Percentiles rank a stretch among this genome's conserved stretches.
phyloP scores from a whole-genome alignment of 2,888 invertebrate species.

The Nomada flava region DNA sequence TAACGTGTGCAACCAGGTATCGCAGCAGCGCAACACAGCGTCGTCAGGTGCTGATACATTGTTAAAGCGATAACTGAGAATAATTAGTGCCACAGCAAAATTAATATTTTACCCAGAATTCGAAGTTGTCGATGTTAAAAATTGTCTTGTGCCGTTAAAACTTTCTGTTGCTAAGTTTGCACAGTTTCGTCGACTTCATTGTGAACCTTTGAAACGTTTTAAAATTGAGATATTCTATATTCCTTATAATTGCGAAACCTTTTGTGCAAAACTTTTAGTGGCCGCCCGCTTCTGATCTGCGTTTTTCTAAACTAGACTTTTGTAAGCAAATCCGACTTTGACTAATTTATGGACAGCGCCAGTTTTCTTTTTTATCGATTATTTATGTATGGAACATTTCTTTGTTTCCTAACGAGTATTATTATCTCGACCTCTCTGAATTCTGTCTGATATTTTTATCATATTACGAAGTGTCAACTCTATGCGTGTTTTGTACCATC shows the following conservation, averaged over 20 bases:
- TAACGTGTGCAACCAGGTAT: slow-evolving; percentile 42
- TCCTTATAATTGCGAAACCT: neutral
- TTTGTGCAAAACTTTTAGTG: neutral
- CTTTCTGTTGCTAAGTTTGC: neutral
- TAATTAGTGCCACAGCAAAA: slow-evolving; percentile 23
- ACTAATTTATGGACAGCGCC: neutral
- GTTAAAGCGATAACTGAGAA: neutral
- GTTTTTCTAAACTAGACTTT: neutral
- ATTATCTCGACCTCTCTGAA: neutral
- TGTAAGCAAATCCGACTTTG: neutral
- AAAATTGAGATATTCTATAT: neutral
- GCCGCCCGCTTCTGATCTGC: too few relatives aligned
- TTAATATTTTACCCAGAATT: neutral
- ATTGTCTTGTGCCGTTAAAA: neutral
- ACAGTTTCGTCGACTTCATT: neutral
- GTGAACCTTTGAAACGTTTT: neutral
- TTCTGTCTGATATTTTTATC: neutral
- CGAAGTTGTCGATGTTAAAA: neutral
- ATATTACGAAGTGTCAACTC: neutral
- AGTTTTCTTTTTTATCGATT: neutral
- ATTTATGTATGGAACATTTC: neutral
- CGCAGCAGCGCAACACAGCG: slow-evolving; percentile 23
- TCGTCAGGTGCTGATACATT: slow-evolving; percentile 1
- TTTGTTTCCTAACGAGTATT: neutral
- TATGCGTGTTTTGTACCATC: neutral